Evolutionary conservation across 2,113 vertebrate species (phyloP).

Genomic region (Perca schrenkii): DNA sequence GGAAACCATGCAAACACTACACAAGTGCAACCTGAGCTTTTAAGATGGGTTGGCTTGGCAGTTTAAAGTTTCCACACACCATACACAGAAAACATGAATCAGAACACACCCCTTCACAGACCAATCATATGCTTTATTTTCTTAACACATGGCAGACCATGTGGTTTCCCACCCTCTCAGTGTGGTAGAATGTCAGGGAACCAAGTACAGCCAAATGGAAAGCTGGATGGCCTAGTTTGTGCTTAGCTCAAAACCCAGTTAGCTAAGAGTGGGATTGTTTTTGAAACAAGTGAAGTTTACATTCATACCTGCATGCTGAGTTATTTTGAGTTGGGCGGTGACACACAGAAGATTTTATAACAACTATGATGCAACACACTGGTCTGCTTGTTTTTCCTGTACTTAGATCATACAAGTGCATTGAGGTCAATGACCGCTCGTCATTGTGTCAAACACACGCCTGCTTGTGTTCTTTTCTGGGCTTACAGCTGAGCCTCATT

Average conservation of each 20-base stretch:
- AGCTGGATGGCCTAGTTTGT: neutral
- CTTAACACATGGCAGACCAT: neutral
- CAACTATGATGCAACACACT: neutral
- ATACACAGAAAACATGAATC: slow-evolving; percentile 4
- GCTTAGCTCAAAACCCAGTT: neutral
- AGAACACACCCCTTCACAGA: slow-evolving; percentile 38
- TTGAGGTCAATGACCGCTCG: slow-evolving; percentile 38
- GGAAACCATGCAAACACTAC: slow-evolving; percentile 2
- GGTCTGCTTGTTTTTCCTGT: neutral
- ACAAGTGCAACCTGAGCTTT: slow-evolving; percentile 8
- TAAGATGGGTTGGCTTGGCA: neutral
- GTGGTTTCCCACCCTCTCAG: slow-evolving; percentile 16
- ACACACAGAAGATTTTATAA: neutral
- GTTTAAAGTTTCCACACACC: slow-evolving; percentile 25
- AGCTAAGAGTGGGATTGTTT: neutral
- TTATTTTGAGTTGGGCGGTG: neutral
- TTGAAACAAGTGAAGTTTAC: neutral
- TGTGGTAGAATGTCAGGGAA: neutral
- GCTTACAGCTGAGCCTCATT: slow-evolving; percentile 32
- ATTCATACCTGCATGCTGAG: no score
- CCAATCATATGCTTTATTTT: slow-evolving; percentile 48
- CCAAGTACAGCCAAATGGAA: neutral
- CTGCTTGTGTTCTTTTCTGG: slow-evolving; percentile 52
- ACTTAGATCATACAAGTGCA: neutral
- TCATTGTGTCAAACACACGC: slow-evolving; percentile 35